Percentiles rank a stretch among this genome's conserved stretches.
These are phyloP conservation scores for Penaeus vannamei DNA, from an alignment of 1,140 invertebrate genomes.

Conservation along the genomic window DNA sequence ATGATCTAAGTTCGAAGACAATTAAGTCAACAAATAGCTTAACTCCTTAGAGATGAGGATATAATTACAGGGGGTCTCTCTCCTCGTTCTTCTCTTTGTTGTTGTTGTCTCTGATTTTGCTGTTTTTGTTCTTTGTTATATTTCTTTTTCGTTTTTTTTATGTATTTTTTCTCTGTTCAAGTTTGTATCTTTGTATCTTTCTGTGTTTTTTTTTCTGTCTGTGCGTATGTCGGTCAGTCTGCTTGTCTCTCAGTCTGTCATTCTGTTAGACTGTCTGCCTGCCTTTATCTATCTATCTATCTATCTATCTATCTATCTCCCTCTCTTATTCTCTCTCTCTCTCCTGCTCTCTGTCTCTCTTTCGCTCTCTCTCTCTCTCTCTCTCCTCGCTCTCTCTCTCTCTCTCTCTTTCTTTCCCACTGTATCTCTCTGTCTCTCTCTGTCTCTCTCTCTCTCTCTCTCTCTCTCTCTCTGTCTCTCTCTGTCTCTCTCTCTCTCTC, in stretches of 20 bases:
- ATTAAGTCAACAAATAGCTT: no score
- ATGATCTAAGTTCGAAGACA: no score
- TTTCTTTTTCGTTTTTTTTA: not conserved
- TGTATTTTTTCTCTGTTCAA: not conserved
- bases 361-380: not conserved
- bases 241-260: not conserved
- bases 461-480: not conserved
- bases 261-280: not conserved
- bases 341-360: slow-evolving; percentile 8
- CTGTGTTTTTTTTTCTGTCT: not conserved
- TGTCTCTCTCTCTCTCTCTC: not conserved
- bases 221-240: not conserved
- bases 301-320: not conserved
- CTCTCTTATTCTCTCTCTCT: not conserved
- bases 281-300: not conserved
- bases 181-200: not conserved
- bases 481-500: no score
- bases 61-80: not conserved
- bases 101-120: not conserved
- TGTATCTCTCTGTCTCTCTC: not conserved
- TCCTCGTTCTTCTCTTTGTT: not conserved
- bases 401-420: no score
- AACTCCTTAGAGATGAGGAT: no score
- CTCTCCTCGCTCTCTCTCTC: no score
- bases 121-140: not conserved